phyloP scores from a whole-genome alignment of 2,888 invertebrate genomes.

The Drosophila ezoana region DNA sequence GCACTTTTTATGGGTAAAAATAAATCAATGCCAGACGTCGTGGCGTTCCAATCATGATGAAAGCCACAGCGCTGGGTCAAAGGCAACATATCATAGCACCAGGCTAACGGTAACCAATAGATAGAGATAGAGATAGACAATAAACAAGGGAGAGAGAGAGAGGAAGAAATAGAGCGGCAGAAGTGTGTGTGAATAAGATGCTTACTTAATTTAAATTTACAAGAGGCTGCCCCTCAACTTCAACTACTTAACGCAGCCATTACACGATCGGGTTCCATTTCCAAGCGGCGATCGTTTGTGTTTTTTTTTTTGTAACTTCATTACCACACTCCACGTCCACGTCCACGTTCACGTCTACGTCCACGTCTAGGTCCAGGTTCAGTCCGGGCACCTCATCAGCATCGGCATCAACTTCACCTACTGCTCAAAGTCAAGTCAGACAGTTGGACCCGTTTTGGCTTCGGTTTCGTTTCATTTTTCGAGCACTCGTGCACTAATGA shows the following conservation, averaged over 20 bases:
- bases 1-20: constrained; percentile 62
- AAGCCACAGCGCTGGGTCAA: constrained; percentile 67
- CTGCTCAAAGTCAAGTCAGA: constrained; percentile 60
- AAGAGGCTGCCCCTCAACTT: constrained; percentile 61
- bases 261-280: constrained; percentile 72
- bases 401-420: constrained; percentile 44
- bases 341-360: constrained; percentile 15
- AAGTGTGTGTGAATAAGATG: constrained; percentile 21
- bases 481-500: constrained; percentile 82
- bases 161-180: not conserved
- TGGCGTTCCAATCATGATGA: constrained; percentile 64
- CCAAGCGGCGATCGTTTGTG: constrained; percentile 59
- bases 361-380: constrained; percentile 42
- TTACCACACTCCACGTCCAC: constrained; percentile 73
- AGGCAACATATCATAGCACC: constrained; percentile 67
- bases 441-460: constrained; percentile 48
- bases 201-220: constrained; percentile 79
- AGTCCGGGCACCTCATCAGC: constrained; percentile 11
- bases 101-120: constrained; percentile 60
- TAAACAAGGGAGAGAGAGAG: constrained; percentile 18
- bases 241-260: constrained; percentile 82
- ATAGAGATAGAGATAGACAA: not conserved
- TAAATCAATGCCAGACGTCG: constrained; percentile 68
- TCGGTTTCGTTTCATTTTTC: constrained; percentile 80
- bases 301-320: constrained; percentile 70